Conservation (phyloP, 2,888 invertebrate species). For the Onthophagus sagittarius region DNA sequence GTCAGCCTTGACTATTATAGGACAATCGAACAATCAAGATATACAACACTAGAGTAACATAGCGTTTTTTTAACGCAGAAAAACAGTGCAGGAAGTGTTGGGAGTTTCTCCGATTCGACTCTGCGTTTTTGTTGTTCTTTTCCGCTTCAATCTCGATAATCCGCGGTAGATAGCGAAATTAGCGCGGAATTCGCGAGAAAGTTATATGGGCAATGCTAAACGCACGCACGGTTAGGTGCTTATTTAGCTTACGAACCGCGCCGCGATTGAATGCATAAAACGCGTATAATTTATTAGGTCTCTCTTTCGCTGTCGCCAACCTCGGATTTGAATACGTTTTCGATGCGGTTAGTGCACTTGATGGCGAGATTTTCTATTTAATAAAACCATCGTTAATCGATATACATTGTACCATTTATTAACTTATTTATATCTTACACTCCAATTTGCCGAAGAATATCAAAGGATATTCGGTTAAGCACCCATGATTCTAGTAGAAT, state of each 20-base stretch:
- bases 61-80: neutral
- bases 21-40: neutral
- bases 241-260: neutral
- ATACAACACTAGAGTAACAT: too few relatives aligned
- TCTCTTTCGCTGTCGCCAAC: neutral
- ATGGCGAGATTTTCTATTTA: neutral
- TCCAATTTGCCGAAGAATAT: too few relatives aligned
- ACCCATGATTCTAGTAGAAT: too few relatives aligned
- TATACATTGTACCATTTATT: too few relatives aligned
- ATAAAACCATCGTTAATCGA: too few relatives aligned
- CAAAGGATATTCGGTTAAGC: too few relatives aligned
- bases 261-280: neutral
- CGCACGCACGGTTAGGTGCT: neutral
- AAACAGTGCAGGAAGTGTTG: neutral
- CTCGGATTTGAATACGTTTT: neutral
- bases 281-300: neutral
- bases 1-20: neutral
- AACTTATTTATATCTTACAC: too few relatives aligned
- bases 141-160: neutral
- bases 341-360: neutral
- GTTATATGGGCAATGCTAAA: neutral
- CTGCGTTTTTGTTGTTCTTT: neutral
- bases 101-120: neutral
- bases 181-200: neutral
- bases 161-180: neutral